These are phyloP conservation scores for Pristionchus pacificus DNA, from an alignment of 1,140 invertebrate genomes.

Conservation along the genomic window DNA sequence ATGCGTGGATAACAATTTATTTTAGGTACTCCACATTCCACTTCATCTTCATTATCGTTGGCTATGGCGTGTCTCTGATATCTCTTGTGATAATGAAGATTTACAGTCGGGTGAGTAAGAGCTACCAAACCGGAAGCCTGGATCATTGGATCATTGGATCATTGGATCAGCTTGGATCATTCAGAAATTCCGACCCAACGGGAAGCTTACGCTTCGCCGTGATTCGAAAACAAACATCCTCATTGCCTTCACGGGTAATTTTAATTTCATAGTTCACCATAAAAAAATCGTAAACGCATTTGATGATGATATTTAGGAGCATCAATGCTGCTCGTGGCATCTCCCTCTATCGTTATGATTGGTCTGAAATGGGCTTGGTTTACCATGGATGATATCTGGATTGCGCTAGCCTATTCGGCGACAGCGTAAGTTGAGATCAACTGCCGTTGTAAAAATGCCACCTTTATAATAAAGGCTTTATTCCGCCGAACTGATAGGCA, in stretches of 20 bases:
- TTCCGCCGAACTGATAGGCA: no score
- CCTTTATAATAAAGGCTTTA: no score
- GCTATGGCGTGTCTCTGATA: background rate
- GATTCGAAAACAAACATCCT: conserved; percentile 4
- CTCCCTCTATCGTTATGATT: conserved; percentile 12
- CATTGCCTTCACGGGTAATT: background rate
- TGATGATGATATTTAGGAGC: conserved; percentile 2
- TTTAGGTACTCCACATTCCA: conserved; percentile 14
- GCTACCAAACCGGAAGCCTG: background rate
- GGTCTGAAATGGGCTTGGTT: conserved; percentile 6
- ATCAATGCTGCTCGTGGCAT: background rate
- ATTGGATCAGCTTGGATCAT: no score
- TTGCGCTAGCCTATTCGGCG: conserved; percentile 9
- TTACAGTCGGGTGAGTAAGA: background rate
- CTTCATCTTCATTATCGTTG: conserved; percentile 11
- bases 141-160: no score
- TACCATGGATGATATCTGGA: background rate
- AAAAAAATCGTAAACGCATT: background rate
- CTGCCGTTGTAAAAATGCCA: no score
- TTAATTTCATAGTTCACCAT: background rate
- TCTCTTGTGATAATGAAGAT: background rate
- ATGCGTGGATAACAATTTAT: no score
- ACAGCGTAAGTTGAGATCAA: conserved; percentile 15
- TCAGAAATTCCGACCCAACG: background rate
- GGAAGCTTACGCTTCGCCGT: background rate